Base-by-base conservation (phyloP, 2,797 vertebrate species). In the Scomberomorus guttatus region DNA sequence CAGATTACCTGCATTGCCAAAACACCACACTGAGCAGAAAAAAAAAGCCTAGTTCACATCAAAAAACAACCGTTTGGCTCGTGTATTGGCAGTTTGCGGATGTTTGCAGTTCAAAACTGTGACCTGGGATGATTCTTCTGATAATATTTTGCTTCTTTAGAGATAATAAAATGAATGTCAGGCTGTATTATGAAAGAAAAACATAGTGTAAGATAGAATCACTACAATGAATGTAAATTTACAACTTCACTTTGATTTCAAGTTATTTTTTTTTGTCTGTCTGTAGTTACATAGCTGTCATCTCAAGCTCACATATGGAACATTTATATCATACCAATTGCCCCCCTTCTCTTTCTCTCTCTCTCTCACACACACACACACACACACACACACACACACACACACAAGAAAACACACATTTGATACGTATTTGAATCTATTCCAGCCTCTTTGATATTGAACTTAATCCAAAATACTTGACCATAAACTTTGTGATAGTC, bases 231-330 rank as follows among this genome's bases (percentile, higher is more conserved):
- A 55, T 67, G 46, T 48, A 22, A 59, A 60, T 57, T 11, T 15
- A 25, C 18, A 9, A 18, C 17, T 48, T 18, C 18, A 50, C 48
- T 42, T 66, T 62, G 11, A 59, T 64, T 55, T 37, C 39, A 69
- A 2, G 17, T 29, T 39, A 20, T 34, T 73, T 63, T n/a, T 69
- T 55, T 63, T n/a, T 58, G 15, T 70, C 56, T 39, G 17, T 66
- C 54, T 72, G 68, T 73, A 29, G 34, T 62, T 80, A 13, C 20
- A 13, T 74, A 66, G 62, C 24, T 25, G 24, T 72, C 14, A 54
- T 54, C 62, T 56, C 24, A 42, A 37, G 24, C 27, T 64, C 73
- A 75, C 80, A 88, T 81, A 24, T 84, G 76, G 73, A 61, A 48
- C 24, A 57, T 32, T 46, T 56, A 51, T 25, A 39, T 62, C 65